phyloP scores from a whole-genome alignment of 2,888 invertebrate species.

The Tachina lurida region DNA sequence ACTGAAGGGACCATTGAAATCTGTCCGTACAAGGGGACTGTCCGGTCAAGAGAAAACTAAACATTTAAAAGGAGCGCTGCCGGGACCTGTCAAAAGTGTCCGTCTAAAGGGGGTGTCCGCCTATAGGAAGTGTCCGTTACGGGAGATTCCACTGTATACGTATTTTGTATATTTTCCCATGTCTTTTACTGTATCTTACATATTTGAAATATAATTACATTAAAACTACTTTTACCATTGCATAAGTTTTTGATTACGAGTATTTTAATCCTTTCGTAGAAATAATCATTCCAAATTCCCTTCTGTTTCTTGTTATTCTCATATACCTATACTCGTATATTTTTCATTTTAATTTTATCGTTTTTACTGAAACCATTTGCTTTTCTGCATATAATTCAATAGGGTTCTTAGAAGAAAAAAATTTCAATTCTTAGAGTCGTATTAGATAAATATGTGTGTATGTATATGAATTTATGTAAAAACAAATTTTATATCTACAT shows the following conservation, averaged over 20 bases:
- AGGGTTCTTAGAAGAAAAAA: constrained; percentile 23
- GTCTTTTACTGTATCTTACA: not conserved
- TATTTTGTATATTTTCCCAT: not conserved
- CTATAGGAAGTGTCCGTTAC: too few relatives aligned
- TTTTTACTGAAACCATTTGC: constrained; percentile 1
- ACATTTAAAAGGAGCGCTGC: too few relatives aligned
- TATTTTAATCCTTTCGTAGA: constrained; percentile 22
- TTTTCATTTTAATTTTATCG: constrained; percentile 18
- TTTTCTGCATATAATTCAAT: constrained; percentile 6
- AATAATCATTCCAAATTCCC: not conserved
- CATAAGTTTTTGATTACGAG: constrained; percentile 9
- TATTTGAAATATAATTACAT: constrained; percentile 8
- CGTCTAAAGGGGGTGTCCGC: too few relatives aligned
- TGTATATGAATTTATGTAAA: constrained; percentile 9
- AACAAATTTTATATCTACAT: constrained; percentile 14
- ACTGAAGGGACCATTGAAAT: too few relatives aligned
- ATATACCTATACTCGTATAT: too few relatives aligned
- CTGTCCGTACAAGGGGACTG: too few relatives aligned
- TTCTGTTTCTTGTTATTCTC: not conserved
- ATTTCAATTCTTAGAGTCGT: constrained; percentile 30
- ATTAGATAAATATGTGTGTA: constrained; percentile 11
- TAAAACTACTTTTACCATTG: constrained; percentile 6
- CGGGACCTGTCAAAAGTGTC: too few relatives aligned
- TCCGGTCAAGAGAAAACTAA: too few relatives aligned
- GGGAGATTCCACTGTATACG: too few relatives aligned